These are phyloP conservation scores for Petrophora chlorosata DNA, from an alignment of 2,888 invertebrate species.

Conservation along the genomic window DNA sequence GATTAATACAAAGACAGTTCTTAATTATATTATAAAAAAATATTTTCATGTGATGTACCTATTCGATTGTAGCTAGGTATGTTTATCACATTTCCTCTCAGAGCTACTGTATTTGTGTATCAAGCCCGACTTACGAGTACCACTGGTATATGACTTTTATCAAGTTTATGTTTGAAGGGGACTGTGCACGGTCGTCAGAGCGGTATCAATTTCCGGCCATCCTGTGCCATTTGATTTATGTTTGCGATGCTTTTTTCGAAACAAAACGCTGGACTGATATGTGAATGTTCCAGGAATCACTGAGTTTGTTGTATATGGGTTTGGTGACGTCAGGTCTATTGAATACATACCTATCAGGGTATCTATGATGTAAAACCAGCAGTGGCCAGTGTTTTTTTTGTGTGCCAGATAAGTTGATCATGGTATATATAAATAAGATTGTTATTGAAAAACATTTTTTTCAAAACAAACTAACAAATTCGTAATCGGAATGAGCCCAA, in stretches of 20 bases:
- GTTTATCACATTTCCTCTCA: too few relatives aligned
- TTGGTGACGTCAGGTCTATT: constrained; percentile 1
- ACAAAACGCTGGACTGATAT: constrained; percentile 32
- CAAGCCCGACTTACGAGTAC: not conserved
- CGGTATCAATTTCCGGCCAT: constrained; percentile 76
- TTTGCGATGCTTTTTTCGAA: constrained; percentile 57
- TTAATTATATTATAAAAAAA: too few relatives aligned
- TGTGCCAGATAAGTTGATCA: too few relatives aligned
- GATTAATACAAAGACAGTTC: too few relatives aligned
- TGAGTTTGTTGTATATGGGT: constrained; percentile 4
- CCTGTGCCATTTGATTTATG: constrained; percentile 71
- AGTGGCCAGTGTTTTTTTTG: too few relatives aligned
- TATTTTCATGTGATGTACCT: too few relatives aligned
- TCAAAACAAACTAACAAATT: too few relatives aligned
- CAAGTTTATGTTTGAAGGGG: constrained; percentile 50
- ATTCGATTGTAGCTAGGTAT: too few relatives aligned
- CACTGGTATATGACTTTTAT: not conserved
- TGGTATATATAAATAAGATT: too few relatives aligned
- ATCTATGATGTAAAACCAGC: not conserved
- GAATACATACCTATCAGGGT: not conserved
- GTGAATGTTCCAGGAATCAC: constrained; percentile 4
- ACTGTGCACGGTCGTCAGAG: constrained; percentile 51
- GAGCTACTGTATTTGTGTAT: too few relatives aligned
- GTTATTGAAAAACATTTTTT: too few relatives aligned
- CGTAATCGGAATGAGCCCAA: too few relatives aligned